Conservation (phyloP, 2,113 vertebrate species). For the Notothenia rossii region DNA sequence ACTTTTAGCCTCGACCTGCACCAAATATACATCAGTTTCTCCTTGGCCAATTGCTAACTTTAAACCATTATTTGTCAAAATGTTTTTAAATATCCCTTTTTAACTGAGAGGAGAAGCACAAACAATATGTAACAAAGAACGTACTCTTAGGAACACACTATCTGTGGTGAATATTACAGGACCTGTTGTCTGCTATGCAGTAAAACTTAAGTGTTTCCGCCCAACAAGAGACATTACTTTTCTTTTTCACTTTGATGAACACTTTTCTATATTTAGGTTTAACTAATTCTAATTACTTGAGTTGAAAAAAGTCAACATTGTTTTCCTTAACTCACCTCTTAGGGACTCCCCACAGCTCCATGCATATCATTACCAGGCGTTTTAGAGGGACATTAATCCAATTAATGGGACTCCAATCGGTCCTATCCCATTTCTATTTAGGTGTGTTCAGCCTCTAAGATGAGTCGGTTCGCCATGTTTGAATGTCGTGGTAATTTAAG, state of each 20-base stretch:
- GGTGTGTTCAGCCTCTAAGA: conserved; percentile 79
- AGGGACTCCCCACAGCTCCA: conserved; percentile 67
- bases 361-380: conserved; percentile 82
- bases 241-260: conserved; percentile 5
- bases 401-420: conserved; percentile 85
- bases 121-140: neutral
- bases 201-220: neutral
- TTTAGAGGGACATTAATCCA: conserved; percentile 79
- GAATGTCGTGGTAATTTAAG: conserved; percentile 70
- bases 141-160: neutral
- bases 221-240: neutral
- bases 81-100: neutral
- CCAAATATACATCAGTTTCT: neutral
- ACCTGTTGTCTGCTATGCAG: neutral
- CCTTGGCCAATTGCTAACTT: too few relatives aligned
- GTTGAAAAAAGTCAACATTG: conserved; percentile 26
- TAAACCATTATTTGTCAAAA: neutral
- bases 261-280: conserved; percentile 18
- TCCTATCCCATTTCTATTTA: conserved; percentile 78
- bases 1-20: neutral
- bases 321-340: conserved; percentile 75
- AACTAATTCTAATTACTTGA: conserved; percentile 3
- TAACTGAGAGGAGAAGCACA: neutral
- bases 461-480: conserved; percentile 83
- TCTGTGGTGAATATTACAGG: neutral